Percentiles rank a stretch among this genome's conserved stretches.
phyloP scores from a whole-genome alignment of 2,113 vertebrate species.

The Orthonyx spaldingii region DNA sequence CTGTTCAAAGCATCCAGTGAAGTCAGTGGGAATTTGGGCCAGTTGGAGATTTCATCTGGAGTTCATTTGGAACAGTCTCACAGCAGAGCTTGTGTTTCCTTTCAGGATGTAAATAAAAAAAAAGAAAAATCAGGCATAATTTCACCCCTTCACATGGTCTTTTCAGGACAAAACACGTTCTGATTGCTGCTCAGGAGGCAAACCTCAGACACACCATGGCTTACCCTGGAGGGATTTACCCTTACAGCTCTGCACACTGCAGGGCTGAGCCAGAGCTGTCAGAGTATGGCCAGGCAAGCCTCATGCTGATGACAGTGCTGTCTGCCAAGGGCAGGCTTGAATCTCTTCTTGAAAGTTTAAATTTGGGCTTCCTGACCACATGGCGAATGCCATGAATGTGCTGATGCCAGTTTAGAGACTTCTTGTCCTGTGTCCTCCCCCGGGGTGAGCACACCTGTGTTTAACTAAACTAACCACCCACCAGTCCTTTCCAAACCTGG shows the following conservation, averaged over 20 bases:
- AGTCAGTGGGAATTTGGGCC: background rate
- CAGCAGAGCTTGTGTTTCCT: background rate
- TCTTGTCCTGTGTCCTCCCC: background rate
- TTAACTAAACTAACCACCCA: background rate
- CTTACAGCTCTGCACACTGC: background rate
- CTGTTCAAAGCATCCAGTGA: background rate
- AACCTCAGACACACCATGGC: background rate
- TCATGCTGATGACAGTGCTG: rapidly evolving
- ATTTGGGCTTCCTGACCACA: background rate
- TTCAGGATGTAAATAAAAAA: background rate
- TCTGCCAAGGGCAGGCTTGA: background rate
- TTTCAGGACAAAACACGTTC: background rate
- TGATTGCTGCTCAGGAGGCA: background rate
- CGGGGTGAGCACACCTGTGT: background rate
- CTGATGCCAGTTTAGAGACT: background rate
- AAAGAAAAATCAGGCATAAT: background rate
- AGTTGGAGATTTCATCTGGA: background rate
- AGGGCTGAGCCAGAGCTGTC: background rate
- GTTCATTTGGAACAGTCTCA: background rate
- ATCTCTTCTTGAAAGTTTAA: background rate
- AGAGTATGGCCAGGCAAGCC: background rate
- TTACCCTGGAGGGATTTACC: background rate
- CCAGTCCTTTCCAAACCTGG: too few relatives aligned
- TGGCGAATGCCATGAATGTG: background rate
- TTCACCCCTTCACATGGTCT: background rate